A percentile compares a stretch with the other conserved stretches of the same genome.
phyloP scores from a whole-genome alignment of 2,113 vertebrate species.

The Takifugu bimaculatus region DNA sequence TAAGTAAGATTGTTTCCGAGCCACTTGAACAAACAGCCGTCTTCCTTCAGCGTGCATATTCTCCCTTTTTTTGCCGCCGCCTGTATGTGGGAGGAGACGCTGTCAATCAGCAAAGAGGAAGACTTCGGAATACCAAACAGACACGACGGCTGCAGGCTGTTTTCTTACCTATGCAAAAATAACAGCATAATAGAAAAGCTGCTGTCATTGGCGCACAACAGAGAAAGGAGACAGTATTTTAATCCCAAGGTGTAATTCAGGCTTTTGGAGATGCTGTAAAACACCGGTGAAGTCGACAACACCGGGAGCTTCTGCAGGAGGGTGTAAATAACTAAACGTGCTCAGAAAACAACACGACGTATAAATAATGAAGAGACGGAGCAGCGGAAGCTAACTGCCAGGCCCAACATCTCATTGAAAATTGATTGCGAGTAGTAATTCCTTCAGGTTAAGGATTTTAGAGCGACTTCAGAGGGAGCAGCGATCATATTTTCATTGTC shows the following conservation, averaged over 20 bases:
- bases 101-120: conserved; percentile 7
- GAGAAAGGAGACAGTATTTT: too few relatives aligned
- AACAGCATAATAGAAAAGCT: not conserved
- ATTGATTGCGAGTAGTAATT: conserved; percentile 46
- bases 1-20: not conserved
- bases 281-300: not conserved
- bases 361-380: conserved; percentile 22
- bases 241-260: too few relatives aligned
- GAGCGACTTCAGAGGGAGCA: conserved; percentile 32
- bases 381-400: conserved; percentile 24
- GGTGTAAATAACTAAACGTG: too few relatives aligned
- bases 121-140: conserved; percentile 13
- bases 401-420: conserved; percentile 38
- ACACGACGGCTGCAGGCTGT: not conserved
- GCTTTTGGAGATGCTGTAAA: not conserved
- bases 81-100: not conserved
- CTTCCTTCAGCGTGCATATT: conserved; percentile 1
- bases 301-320: not conserved
- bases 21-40: not conserved
- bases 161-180: not conserved
- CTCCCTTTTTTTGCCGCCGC: not conserved
- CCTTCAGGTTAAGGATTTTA: conserved; percentile 46
- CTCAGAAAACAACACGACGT: too few relatives aligned
- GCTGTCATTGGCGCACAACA: not conserved
- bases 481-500: conserved; percentile 28